Evolutionary conservation across 2,888 invertebrate genomes (phyloP), one percentile per base, ranked within the genome.

Genomic region (Myathropa florea): DNA sequence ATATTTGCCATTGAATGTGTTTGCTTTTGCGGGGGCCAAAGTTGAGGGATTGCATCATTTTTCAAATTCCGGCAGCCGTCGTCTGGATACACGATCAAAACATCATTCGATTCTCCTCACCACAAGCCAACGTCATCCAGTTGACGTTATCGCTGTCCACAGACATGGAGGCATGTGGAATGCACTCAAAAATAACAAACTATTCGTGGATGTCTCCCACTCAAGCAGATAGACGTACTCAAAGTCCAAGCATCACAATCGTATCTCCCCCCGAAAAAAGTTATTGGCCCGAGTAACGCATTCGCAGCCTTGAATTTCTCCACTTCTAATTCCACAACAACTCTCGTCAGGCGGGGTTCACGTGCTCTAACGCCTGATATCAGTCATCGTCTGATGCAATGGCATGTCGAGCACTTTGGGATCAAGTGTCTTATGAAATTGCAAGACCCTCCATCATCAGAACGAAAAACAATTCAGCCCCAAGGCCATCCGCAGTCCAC

Each of bases 401-500:
- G n/a, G 14, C 39, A 39, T n/a, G 46, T 46, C 18, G 46, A n/a
- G 46, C 7, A 18, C 6, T 18, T 46, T 18, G 46, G 18, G 46
- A 46, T n/a, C 46, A 46, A 46, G 46, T 46, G 18, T 18, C 46
- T 46, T 46, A 46, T 6, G 46, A 46, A 46, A 46, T 46, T 46
- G 46, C 46, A 46, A 46, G 46, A 46, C 46, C 39, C 39, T 46
- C 46, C 46, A 46, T 46, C 46, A 46, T n/a, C 18, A 46, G 18
- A 46, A 7, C 7, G 46, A 4, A 18, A 46, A 18, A 46, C 46
- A 46, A 63, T 21, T 23, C 24, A 53, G 28, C 24, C 0, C 36
- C 64, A 79, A 79, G 71, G 79, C 65, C 78, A n/a, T 28, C 39
- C 14, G n/a, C n/a, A 63, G 63, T 55, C 68, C 55, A 68, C 24